A percentile compares a stretch with the other conserved stretches of the same genome.
Conservation (phyloP, 2,888 invertebrate genomes). For the Ecdyonurus torrentis region DNA sequence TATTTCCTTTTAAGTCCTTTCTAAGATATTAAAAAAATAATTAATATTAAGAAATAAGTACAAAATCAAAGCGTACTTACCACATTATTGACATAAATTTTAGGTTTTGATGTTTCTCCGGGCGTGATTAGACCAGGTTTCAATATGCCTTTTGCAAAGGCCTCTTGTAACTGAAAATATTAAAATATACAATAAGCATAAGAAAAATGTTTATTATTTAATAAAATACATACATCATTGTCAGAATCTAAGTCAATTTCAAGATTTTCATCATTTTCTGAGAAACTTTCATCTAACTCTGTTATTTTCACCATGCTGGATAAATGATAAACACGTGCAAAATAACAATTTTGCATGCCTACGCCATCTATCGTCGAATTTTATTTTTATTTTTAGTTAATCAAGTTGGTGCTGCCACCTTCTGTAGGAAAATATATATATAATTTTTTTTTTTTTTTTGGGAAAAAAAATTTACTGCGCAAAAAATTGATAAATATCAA, state of each 20-base stretch:
- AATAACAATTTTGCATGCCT: too few relatives aligned
- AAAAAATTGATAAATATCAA: background rate
- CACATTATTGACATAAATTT: constrained; percentile 50
- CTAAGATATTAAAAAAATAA: constrained; percentile 22
- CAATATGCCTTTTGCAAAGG: constrained; percentile 66
- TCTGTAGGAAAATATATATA: background rate
- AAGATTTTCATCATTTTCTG: background rate
- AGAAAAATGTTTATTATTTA: background rate
- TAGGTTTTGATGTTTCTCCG: constrained; percentile 34
- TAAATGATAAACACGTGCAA: too few relatives aligned
- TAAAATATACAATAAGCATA: background rate
- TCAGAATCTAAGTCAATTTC: background rate
- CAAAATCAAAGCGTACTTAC: constrained; percentile 32
- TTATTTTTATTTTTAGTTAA: too few relatives aligned
- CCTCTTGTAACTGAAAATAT: constrained; percentile 61
- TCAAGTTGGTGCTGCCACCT: background rate
- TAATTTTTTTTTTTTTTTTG: too few relatives aligned
- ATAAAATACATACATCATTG: background rate
- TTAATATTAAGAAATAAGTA: background rate
- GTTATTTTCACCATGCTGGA: background rate
- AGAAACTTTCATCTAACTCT: background rate
- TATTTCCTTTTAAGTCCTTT: constrained; percentile 49
- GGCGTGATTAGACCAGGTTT: constrained; percentile 65
- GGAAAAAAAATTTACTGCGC: background rate
- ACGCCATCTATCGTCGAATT: too few relatives aligned